Evolutionary conservation across 2,797 vertebrate species (phyloP), one percentile per base, ranked within the genome.

Genomic region (Prunella strophiata): DNA sequence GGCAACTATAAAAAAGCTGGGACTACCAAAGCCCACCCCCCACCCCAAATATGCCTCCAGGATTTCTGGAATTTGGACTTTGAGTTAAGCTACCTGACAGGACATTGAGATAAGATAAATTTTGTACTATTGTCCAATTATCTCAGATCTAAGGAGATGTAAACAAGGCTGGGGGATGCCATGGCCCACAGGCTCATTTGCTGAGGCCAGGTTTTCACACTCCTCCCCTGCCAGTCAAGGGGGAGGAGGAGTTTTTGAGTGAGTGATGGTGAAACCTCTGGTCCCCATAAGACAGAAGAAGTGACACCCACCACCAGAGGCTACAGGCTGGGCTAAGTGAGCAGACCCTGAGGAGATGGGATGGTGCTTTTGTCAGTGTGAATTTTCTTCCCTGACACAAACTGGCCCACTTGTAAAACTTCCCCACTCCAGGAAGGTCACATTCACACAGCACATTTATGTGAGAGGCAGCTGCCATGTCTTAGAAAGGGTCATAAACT

Each of bases 371-470:
- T 48, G 11, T 55, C 32, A 23, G n/a, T 13, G 22, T 7, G 30
- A 42, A 1, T 55, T 71, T 10, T 55, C 42, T 50, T 57, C 22
- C 42, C 36, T 32, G 73, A 70, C 34, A 55, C 20, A 70, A 62
- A 50, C 25, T 13, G 18, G 12, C 43, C 8, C 36, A 27, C 26
- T 0, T 42, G 8, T 32, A 57, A 57, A 42, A 50, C 17, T 19
- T 40, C 21, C 22, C 17, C 43, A 19, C 7, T 10, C 5, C 34
- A 16, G 26, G 21, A 55, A 48, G 17, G 50, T 32, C 42, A 36
- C 30, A 50, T 48, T 42, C 20, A 40, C 20, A 12, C 0, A 0
- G 12, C 18, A 42, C 32, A 43, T 36, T 63, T 27, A 36, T 9
- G 34, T 48, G 26, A 55, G 30, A 55, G 50, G 21, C 42, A 55